Percentiles rank a stretch among this genome's conserved stretches.
Conservation (phyloP, 2,888 invertebrate species). For the Caenorhabditis sp. region DNA sequence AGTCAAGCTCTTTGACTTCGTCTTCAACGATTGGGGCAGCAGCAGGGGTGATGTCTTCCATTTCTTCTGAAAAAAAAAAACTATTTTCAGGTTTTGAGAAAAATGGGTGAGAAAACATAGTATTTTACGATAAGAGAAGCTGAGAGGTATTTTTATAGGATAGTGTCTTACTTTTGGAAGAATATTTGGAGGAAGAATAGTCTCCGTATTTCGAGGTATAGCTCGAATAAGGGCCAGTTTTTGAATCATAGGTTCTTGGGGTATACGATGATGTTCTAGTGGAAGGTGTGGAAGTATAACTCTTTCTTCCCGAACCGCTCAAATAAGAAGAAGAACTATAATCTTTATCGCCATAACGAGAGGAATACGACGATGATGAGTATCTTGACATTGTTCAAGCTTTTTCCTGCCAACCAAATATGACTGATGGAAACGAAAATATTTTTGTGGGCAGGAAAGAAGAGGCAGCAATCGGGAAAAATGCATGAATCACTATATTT, state of each 20-base stretch:
- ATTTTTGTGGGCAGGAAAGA: too few relatives aligned
- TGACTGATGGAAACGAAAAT: neutral
- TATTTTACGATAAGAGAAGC: neutral
- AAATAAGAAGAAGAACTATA: conserved; percentile 20
- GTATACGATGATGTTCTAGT: conserved; percentile 10
- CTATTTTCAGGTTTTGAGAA: too few relatives aligned
- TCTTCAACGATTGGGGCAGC: conserved; percentile 30
- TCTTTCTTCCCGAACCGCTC: conserved; percentile 8
- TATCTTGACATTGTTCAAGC: conserved; percentile 18
- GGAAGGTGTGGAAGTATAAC: neutral
- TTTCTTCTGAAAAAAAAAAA: conserved; percentile 12
- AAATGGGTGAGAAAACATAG: neutral
- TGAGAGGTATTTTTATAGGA: too few relatives aligned
- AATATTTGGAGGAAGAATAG: neutral
- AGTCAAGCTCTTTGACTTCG: conserved; percentile 35
- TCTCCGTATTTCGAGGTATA: conserved; percentile 32
- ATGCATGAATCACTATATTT: too few relatives aligned
- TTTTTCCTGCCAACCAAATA: neutral
- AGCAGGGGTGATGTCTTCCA: conserved; percentile 20
- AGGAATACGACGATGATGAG: conserved; percentile 22
- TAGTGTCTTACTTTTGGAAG: neutral
- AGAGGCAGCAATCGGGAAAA: too few relatives aligned
- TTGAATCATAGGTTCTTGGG: conserved; percentile 14
- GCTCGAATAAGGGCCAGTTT: conserved; percentile 14
- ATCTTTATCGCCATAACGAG: conserved; percentile 31